These are phyloP conservation scores for Drosophila erecta DNA, from an alignment of 1,140 invertebrate species.

Conservation along the genomic window DNA sequence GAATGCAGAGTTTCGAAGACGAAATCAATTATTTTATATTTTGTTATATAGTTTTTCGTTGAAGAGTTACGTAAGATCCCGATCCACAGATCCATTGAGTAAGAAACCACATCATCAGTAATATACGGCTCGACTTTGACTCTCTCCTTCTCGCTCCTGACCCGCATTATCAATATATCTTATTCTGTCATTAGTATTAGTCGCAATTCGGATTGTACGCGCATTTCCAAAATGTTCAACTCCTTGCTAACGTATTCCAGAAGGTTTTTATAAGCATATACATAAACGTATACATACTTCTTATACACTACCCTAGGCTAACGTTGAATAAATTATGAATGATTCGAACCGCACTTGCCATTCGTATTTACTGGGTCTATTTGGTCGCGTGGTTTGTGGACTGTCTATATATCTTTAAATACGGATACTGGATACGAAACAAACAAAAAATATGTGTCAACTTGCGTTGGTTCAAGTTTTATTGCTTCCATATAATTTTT, in stretches of 20 bases:
- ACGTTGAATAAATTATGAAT: conserved; percentile 73
- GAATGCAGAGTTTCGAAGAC: conserved; percentile 29
- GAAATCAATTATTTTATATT: conserved; percentile 14
- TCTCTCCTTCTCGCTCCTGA: neutral
- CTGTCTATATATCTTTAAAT: neutral
- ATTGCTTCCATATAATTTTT: neutral
- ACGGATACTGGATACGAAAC: no score
- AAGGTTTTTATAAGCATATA: conserved; percentile 65
- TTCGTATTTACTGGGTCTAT: neutral
- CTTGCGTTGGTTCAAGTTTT: neutral
- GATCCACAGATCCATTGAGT: conserved; percentile 19
- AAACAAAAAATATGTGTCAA: no score
- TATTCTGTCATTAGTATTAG: conserved; percentile 42
- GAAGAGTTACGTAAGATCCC: conserved; percentile 31
- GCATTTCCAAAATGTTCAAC: conserved; percentile 30
- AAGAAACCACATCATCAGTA: conserved; percentile 22
- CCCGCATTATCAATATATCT: conserved; percentile 10
- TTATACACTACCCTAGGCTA: conserved; percentile 63
- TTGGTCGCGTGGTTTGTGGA: neutral
- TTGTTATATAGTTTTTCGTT: conserved; percentile 33
- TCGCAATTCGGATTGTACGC: conserved; percentile 35
- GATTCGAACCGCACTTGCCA: conserved; percentile 22
- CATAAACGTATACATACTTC: conserved; percentile 64
- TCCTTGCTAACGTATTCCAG: conserved; percentile 52
- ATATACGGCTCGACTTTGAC: conserved; percentile 32